These are phyloP conservation scores for Tilapia sparmanii DNA, from an alignment of 2,113 vertebrate species.

Conservation along the genomic window DNA sequence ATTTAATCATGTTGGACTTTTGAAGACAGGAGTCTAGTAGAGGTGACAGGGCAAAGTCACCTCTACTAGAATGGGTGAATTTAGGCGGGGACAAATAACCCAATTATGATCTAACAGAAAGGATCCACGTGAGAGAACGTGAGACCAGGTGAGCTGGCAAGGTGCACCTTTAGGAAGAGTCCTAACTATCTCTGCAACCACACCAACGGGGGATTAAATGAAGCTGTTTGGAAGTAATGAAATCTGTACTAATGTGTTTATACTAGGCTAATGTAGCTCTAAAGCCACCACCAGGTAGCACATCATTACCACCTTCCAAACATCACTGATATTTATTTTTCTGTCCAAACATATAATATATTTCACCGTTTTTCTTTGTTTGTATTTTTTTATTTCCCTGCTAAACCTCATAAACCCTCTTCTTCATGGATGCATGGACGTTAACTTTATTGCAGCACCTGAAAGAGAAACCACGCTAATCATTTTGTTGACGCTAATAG, in stretches of 20 bases:
- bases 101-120: neutral
- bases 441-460: neutral
- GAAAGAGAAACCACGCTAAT: neutral
- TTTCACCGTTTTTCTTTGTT: neutral
- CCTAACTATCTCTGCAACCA: neutral
- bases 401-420: neutral
- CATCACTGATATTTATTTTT: rapidly evolving
- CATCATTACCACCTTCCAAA: neutral
- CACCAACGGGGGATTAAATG: neutral
- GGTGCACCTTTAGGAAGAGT: neutral
- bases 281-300: neutral
- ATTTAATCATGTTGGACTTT: neutral
- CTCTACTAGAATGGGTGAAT: too few relatives aligned
- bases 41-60: neutral
- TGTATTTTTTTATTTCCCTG: neutral
- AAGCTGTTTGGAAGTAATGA: neutral
- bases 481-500: neutral
- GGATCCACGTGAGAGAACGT: neutral
- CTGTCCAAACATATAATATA: neutral
- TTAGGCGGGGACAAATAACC: neutral
- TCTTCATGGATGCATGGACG: neutral
- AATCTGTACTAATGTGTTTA: neutral
- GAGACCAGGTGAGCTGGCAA: neutral
- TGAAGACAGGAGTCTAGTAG: neutral
- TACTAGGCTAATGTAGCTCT: neutral